Evolutionary conservation across 1,140 invertebrate genomes (phyloP).

Genomic region (Pseudomyrmex gracilis): DNA sequence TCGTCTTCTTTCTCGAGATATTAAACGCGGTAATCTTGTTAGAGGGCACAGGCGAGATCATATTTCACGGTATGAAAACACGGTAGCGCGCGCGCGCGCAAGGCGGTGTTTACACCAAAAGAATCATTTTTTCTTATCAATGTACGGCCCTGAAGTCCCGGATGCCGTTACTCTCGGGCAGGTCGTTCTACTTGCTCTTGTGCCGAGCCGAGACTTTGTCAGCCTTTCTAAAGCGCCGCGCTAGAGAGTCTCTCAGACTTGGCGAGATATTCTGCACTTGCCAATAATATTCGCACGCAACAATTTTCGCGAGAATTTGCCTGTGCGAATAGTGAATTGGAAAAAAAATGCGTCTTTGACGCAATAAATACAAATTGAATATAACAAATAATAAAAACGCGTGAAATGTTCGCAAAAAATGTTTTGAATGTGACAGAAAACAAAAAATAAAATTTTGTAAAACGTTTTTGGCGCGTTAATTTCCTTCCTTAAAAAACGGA

Average conservation of each 20-base stretch:
- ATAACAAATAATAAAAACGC: no score
- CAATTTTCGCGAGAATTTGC: neutral
- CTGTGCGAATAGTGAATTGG: neutral
- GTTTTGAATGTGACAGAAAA: no score
- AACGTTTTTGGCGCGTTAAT: no score
- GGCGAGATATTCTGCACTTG: constrained; percentile 30
- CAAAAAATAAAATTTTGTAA: no score
- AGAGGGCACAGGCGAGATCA: no score
- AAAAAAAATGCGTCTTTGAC: no score
- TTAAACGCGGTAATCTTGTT: neutral
- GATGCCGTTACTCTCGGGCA: constrained; percentile 54
- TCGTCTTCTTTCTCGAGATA: neutral
- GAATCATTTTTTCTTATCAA: constrained; percentile 27
- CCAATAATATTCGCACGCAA: neutral
- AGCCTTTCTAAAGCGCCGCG: constrained; percentile 52
- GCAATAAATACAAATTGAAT: no score
- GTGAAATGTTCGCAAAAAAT: no score
- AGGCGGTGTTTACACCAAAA: neutral
- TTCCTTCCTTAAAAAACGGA: no score
- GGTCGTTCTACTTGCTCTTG: constrained; percentile 51
- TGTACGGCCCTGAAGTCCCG: constrained; percentile 49
- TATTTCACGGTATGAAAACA: no score
- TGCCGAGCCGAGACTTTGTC: constrained; percentile 48
- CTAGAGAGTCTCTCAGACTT: constrained; percentile 28
- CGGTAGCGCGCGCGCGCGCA: no score